These are phyloP conservation scores for Coptodon bakossiorum DNA, from an alignment of 2,113 vertebrate species.

Conservation along the genomic window DNA sequence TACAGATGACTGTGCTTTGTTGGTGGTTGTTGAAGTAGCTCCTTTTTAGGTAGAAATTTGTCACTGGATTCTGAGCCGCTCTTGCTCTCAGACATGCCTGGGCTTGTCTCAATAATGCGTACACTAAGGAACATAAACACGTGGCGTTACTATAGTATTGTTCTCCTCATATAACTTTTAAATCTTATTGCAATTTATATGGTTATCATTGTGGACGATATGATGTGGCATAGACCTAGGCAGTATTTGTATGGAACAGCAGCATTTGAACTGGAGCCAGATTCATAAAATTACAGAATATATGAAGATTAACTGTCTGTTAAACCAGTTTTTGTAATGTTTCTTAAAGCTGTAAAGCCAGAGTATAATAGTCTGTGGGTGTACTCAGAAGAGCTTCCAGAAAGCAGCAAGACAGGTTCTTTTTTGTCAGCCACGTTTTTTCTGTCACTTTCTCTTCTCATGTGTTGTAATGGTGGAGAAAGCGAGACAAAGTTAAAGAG, in stretches of 20 bases:
- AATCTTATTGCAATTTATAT: background rate
- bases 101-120: background rate
- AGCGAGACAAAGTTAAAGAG: conserved; percentile 8
- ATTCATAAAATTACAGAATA: background rate
- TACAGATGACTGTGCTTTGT: background rate
- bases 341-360: background rate
- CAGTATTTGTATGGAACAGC: background rate
- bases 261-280: background rate
- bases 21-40: too few relatives aligned
- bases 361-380: background rate
- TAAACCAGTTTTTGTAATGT: background rate
- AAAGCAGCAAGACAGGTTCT: background rate
- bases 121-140: background rate
- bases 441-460: conserved; percentile 44
- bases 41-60: too few relatives aligned
- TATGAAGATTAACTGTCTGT: background rate
- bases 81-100: background rate
- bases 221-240: background rate
- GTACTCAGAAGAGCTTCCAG: background rate
- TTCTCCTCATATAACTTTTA: background rate
- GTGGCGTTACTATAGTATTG: background rate
- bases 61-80: background rate
- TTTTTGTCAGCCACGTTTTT: conserved; percentile 26
- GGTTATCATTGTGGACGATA: background rate
- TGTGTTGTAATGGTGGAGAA: conserved; percentile 24